Evolutionary conservation across 2,888 invertebrate species (phyloP).

Genomic region (Drosophila emarginata): DNA sequence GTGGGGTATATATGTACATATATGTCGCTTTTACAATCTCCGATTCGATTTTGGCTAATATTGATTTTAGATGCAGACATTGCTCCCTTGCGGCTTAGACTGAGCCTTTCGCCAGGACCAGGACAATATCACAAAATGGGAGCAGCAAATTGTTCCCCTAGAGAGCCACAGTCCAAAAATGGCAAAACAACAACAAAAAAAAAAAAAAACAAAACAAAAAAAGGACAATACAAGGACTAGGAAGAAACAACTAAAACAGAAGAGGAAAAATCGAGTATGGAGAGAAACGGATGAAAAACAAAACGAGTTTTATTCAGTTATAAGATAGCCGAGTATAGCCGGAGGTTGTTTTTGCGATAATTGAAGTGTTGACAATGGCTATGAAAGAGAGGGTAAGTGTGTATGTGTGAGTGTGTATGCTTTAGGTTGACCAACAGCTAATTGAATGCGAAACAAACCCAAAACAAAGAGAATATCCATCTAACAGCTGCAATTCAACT

Average conservation of each 20-base stretch:
- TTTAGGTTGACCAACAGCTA: slow-evolving; percentile 39
- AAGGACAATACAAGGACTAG: slow-evolving; percentile 6
- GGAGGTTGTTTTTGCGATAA: slow-evolving; percentile 33
- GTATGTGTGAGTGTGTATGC: neutral
- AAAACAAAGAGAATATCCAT: slow-evolving; percentile 21
- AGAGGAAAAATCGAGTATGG: neutral
- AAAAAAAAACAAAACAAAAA: neutral
- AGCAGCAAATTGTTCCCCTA: slow-evolving; percentile 15
- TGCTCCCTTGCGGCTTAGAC: slow-evolving; percentile 6
- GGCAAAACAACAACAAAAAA: neutral
- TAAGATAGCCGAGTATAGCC: slow-evolving; percentile 18
- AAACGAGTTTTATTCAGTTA: slow-evolving; percentile 11
- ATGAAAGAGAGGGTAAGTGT: neutral
- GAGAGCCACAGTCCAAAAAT: slow-evolving; percentile 3
- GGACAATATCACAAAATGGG: slow-evolving; percentile 8
- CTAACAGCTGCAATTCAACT: slow-evolving; percentile 39
- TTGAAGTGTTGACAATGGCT: slow-evolving; percentile 43
- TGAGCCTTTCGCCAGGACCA: neutral
- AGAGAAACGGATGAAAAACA: slow-evolving; percentile 5
- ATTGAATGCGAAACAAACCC: slow-evolving; percentile 42
- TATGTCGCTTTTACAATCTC: neutral
- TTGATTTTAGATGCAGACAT: slow-evolving; percentile 25
- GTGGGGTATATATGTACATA: neutral
- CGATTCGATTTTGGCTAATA: slow-evolving; percentile 13
- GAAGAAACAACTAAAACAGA: slow-evolving; percentile 9